Evolutionary conservation across 2,888 invertebrate species (phyloP).

Genomic region (Nebria salina): DNA sequence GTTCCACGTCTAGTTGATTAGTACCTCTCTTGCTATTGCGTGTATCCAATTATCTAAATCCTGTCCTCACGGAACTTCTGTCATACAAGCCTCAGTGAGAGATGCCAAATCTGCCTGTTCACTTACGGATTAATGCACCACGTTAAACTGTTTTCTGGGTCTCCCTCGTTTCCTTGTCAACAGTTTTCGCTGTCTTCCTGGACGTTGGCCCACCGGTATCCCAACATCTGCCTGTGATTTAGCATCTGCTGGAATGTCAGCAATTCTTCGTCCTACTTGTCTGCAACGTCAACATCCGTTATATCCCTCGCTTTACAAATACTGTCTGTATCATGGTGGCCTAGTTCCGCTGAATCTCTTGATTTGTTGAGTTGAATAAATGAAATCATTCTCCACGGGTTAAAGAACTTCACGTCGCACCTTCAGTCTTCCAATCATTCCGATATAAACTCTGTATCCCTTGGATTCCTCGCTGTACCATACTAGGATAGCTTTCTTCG

Average conservation of each 20-base stretch:
- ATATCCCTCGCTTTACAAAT: conserved; percentile 6
- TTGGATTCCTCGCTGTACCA: too few relatives aligned
- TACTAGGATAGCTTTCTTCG: too few relatives aligned
- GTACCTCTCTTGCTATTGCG: not conserved
- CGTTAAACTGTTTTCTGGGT: not conserved
- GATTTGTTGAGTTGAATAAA: too few relatives aligned
- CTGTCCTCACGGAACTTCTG: not conserved
- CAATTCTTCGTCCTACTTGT: not conserved
- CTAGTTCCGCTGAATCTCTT: too few relatives aligned
- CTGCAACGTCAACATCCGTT: not conserved
- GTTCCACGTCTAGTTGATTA: not conserved
- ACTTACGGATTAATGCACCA: not conserved
- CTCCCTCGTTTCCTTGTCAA: not conserved
- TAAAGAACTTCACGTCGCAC: too few relatives aligned
- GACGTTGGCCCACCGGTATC: not conserved
- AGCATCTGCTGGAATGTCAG: not conserved
- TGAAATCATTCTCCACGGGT: too few relatives aligned
- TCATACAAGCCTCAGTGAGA: not conserved
- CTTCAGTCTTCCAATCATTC: too few relatives aligned
- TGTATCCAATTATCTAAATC: not conserved
- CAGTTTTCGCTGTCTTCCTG: not conserved
- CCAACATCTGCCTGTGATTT: not conserved
- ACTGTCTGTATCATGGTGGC: too few relatives aligned
- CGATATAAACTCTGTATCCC: too few relatives aligned
- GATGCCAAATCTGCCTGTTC: not conserved